phyloP scores from a whole-genome alignment of 92 coral and sea anemone genomes.

The Epizoanthus rinbou region DNA sequence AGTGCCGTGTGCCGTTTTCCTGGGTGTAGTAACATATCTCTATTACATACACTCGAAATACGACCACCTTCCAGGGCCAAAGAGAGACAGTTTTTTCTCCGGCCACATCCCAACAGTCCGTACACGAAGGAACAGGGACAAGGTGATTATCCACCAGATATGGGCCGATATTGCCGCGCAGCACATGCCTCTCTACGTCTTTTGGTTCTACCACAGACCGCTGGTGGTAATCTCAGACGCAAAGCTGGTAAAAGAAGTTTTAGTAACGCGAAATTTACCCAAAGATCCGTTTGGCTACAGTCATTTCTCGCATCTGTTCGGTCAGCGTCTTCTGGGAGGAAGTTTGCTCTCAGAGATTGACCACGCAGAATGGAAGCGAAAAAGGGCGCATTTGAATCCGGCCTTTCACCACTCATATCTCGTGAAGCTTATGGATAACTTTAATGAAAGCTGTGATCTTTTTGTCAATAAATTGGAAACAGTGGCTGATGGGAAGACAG shows the following conservation, averaged over 20 bases:
- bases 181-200: conserved; percentile 76
- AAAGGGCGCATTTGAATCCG: conserved; percentile 66
- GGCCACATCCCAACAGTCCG: conserved; percentile 77
- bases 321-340: conserved; percentile 80
- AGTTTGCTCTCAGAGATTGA: conserved; percentile 78
- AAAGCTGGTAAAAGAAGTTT: conserved; percentile 71
- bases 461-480: conserved; percentile 70
- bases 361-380: conserved; percentile 66
- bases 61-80: conserved; percentile 88
- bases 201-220: conserved; percentile 91
- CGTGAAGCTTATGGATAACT: conserved; percentile 50
- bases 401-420: conserved; percentile 69
- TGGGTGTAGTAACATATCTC: conserved; percentile 47
- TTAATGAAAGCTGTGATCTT: conserved; percentile 75
- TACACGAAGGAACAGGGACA: conserved; percentile 53
- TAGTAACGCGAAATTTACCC: conserved; percentile 74
- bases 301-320: conserved; percentile 78
- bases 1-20: conserved; percentile 19
- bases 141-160: conserved; percentile 77
- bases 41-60: conserved; percentile 49
- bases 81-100: conserved; percentile 75
- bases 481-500: conserved; percentile 78
- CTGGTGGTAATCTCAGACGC: conserved; percentile 80
- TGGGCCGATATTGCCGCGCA: conserved; percentile 77
- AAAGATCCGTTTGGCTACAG: conserved; percentile 85